Conservation (phyloP, 2,797 vertebrate genomes). For the Oreonectes daqikongensis region DNA sequence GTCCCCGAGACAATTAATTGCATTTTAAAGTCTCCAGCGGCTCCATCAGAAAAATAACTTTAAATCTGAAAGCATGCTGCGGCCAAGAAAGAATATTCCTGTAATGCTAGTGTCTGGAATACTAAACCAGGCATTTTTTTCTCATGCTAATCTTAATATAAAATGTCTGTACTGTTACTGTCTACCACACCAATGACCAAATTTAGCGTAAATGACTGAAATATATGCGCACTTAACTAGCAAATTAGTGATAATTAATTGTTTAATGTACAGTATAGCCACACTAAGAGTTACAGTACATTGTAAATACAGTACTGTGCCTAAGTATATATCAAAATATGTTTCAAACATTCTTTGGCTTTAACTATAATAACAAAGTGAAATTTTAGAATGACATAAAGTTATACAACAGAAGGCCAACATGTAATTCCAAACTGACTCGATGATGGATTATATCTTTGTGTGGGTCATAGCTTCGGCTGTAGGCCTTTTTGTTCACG, state of each 20-base stretch:
- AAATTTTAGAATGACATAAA: too few species aligned
- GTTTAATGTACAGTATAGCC: not conserved
- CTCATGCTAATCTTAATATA: constrained; percentile 4
- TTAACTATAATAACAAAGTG: too few species aligned
- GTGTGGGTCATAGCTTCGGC: too few species aligned
- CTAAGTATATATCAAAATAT: too few species aligned
- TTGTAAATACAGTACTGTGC: too few species aligned
- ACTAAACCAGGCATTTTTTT: constrained; percentile 27
- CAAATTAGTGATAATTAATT: not conserved
- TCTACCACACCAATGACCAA: constrained; percentile 22
- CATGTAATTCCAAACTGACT: too few species aligned
- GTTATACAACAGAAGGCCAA: too few species aligned
- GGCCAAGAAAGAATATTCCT: constrained; percentile 18
- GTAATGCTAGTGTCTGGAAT: constrained; percentile 34
- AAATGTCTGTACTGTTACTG: constrained; percentile 4
- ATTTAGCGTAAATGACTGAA: constrained; percentile 22
- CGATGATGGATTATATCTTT: too few species aligned
- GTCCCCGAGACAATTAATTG: constrained; percentile 23
- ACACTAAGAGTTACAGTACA: not conserved
- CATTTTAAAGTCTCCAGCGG: constrained; percentile 25
- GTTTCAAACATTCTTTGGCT: too few species aligned
- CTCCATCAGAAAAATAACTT: constrained; percentile 40
- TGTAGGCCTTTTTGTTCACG: too few species aligned
- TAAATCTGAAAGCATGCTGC: not conserved
- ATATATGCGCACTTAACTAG: constrained; percentile 12